Evolutionary conservation across 2,797 vertebrate genomes (phyloP).

Genomic region (Karalla daura): DNA sequence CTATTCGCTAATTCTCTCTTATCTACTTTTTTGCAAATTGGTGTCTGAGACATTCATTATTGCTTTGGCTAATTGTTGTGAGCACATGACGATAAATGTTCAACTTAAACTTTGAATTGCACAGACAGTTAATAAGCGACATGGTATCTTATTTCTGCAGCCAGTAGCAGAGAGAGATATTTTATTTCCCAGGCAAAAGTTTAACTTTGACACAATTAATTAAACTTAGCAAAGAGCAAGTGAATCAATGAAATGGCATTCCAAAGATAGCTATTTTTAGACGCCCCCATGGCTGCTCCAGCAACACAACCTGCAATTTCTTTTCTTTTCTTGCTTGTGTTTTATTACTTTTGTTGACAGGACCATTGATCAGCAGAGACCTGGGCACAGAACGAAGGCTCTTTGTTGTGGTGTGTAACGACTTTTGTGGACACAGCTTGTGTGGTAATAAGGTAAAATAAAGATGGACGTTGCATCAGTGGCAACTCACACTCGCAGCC

Average conservation of each 20-base stretch:
- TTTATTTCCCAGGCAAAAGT: not conserved
- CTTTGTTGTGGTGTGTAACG: not conserved
- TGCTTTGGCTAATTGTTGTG: too few relatives aligned
- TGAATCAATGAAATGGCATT: not conserved
- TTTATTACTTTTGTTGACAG: not conserved
- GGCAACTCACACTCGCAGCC: not conserved
- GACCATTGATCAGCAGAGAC: not conserved
- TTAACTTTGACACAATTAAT: not conserved
- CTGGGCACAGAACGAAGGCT: not conserved
- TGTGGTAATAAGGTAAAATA: not conserved
- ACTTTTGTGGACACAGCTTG: not conserved
- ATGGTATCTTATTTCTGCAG: not conserved
- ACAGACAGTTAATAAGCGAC: not conserved
- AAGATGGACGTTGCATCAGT: not conserved
- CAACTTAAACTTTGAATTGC: too few relatives aligned
- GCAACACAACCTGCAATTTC: not conserved
- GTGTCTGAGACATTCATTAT: too few relatives aligned
- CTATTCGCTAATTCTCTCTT: too few relatives aligned
- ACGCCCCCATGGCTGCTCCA: not conserved
- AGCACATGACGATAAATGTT: too few relatives aligned
- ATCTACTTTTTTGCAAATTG: too few relatives aligned
- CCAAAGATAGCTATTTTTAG: not conserved
- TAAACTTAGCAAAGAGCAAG: not conserved
- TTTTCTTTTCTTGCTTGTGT: not conserved
- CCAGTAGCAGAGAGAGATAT: not conserved